phyloP scores from a whole-genome alignment of 1,140 invertebrate species.

The Aethina tumida region DNA sequence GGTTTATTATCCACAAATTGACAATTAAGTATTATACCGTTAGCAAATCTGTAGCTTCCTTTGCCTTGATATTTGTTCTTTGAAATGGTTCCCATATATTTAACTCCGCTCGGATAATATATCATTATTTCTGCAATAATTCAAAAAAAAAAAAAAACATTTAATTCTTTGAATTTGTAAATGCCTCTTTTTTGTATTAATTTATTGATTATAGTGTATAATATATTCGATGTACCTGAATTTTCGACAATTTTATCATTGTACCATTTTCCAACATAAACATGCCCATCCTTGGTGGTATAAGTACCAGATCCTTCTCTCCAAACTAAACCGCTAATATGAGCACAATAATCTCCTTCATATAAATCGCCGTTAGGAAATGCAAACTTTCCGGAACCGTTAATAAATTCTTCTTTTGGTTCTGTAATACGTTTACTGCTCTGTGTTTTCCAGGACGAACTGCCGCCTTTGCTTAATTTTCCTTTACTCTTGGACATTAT shows the following conservation, averaged over 20 bases:
- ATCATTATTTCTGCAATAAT: no score
- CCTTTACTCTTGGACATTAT: no score
- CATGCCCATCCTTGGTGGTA: slow-evolving; percentile 18
- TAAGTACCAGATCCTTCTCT: slow-evolving; percentile 22
- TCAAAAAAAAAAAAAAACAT: no score
- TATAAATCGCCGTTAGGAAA: slow-evolving; percentile 25
- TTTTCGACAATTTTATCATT: slow-evolving; percentile 23
- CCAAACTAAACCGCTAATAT: slow-evolving; percentile 21
- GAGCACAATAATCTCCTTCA: slow-evolving; percentile 23
- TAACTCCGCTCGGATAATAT: slow-evolving; percentile 13
- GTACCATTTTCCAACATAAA: slow-evolving; percentile 22
- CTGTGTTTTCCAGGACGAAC: no score
- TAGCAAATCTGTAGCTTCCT: slow-evolving; percentile 13
- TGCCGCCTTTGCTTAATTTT: no score
- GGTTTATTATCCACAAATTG: slow-evolving; percentile 22
- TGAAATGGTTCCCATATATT: slow-evolving; percentile 13
- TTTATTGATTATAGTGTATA: no score
- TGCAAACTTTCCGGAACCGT: slow-evolving; percentile 14
- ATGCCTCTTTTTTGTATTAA: no score
- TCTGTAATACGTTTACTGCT: no score
- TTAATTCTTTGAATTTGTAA: no score
- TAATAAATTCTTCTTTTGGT: slow-evolving; percentile 12
- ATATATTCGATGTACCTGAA: no score
- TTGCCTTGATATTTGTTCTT: slow-evolving; percentile 22
- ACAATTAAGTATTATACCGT: slow-evolving; percentile 15